Evolutionary conservation across 2,797 vertebrate species (phyloP).

Genomic region (Rhinogobio ventralis): DNA sequence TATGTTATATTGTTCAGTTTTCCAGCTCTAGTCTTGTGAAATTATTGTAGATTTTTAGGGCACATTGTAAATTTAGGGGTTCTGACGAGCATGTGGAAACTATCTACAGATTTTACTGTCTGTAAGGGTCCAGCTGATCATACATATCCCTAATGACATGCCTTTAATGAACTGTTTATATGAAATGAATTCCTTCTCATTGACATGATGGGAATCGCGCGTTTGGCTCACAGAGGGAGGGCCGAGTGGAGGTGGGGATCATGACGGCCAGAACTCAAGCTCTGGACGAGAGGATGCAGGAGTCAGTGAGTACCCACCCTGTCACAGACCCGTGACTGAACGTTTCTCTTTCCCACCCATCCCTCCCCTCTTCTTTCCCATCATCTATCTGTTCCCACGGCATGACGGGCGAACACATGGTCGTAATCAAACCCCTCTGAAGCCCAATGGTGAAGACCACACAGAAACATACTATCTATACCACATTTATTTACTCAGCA

Average conservation of each 20-base stretch:
- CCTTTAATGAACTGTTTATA: slow-evolving; percentile 49
- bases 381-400: slow-evolving; percentile 68
- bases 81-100: background rate
- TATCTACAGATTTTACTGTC: background rate
- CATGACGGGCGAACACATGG: slow-evolving; percentile 63
- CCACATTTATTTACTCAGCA: slow-evolving; percentile 75
- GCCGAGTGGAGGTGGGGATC: slow-evolving; percentile 87
- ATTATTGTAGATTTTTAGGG: background rate
- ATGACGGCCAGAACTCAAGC: slow-evolving; percentile 83
- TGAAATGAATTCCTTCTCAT: slow-evolving; percentile 50
- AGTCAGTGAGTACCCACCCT: slow-evolving; percentile 79
- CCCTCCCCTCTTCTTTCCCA: slow-evolving; percentile 61
- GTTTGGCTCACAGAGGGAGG: slow-evolving; percentile 84
- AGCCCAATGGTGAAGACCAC: slow-evolving; percentile 70
- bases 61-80: background rate
- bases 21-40: background rate
- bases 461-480: slow-evolving; percentile 70
- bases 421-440: slow-evolving; percentile 60
- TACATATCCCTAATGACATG: slow-evolving; percentile 35
- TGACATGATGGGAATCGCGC: slow-evolving; percentile 50
- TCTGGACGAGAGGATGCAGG: slow-evolving; percentile 55
- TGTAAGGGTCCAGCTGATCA: background rate
- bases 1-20: background rate
- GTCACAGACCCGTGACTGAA: slow-evolving; percentile 69
- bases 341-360: slow-evolving; percentile 67